Evolutionary conservation across 2,888 invertebrate genomes (phyloP).

Genomic region (Tholera decimalis): DNA sequence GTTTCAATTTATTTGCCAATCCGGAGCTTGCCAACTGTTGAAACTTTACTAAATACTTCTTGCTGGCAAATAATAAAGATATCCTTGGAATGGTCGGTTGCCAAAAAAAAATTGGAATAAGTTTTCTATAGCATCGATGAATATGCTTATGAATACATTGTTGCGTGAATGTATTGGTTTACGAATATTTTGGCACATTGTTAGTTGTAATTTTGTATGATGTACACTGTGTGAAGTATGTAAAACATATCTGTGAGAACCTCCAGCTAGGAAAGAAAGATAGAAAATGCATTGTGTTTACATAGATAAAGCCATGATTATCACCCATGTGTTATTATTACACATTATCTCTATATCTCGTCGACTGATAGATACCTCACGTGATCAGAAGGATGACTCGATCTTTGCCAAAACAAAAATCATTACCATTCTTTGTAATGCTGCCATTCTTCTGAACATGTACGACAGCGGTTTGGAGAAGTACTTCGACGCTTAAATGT

Average conservation of each 20-base stretch:
- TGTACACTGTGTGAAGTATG: background rate
- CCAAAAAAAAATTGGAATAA: constrained; percentile 56
- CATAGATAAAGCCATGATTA: no score
- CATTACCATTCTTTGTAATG: no score
- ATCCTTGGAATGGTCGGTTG: constrained; percentile 51
- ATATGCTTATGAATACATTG: constrained; percentile 33
- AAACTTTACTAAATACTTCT: constrained; percentile 66
- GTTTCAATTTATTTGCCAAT: constrained; percentile 60
- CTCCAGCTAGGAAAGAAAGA: background rate
- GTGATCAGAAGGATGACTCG: no score
- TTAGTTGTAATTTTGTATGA: no score
- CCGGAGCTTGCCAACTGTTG: constrained; percentile 58
- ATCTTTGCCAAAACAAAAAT: no score
- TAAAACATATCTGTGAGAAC: background rate
- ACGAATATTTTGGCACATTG: background rate
- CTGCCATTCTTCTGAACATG: no score
- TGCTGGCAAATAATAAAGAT: constrained; percentile 59
- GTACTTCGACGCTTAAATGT: no score
- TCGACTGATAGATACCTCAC: no score
- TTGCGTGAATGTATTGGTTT: constrained; percentile 25
- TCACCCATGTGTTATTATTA: no score
- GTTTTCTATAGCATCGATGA: constrained; percentile 43
- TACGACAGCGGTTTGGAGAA: no score
- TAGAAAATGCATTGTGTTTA: no score
- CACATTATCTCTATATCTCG: no score